These are phyloP conservation scores for Littorina saxatilis DNA, from an alignment of 1,140 invertebrate genomes.

Conservation along the genomic window DNA sequence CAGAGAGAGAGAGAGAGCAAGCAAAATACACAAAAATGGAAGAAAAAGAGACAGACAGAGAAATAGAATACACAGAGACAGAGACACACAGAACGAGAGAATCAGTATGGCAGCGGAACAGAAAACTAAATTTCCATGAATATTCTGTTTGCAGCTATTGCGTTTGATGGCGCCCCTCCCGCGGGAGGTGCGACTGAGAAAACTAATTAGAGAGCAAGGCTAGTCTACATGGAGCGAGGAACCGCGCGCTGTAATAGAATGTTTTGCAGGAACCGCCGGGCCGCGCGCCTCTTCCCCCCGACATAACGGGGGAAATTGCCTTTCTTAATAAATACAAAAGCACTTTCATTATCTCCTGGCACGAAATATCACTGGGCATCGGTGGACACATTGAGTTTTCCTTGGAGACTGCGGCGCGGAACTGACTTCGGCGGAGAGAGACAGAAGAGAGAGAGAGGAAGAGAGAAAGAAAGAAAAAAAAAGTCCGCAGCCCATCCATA, in stretches of 20 bases:
- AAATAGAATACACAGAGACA: background rate
- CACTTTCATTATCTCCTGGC: constrained; percentile 34
- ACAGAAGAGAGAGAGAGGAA: constrained; percentile 2
- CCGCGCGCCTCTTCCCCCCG: background rate
- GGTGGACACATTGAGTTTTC: constrained; percentile 13
- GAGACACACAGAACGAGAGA: background rate
- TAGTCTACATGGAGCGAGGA: background rate
- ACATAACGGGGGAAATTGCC: constrained; percentile 16
- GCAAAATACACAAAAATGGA: background rate
- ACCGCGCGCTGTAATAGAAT: constrained; percentile 18
- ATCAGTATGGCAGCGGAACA: background rate
- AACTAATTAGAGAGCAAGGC: constrained; percentile 23
- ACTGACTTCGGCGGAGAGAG: background rate
- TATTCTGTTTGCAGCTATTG: constrained; percentile 13
- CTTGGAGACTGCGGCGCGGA: background rate
- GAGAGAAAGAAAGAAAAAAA: background rate
- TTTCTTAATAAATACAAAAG: constrained; percentile 42
- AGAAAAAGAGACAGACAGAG: background rate
- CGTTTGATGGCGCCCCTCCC: constrained; percentile 1
- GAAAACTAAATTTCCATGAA: constrained; percentile 16
- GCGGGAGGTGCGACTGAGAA: background rate
- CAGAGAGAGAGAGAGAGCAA: background rate
- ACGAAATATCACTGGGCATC: constrained; percentile 34
- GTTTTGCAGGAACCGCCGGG: background rate
- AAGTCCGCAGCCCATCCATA: constrained; percentile 7